These are phyloP conservation scores for Cataglyphis cursor DNA, from an alignment of 2,888 invertebrate genomes.

Conservation along the genomic window DNA sequence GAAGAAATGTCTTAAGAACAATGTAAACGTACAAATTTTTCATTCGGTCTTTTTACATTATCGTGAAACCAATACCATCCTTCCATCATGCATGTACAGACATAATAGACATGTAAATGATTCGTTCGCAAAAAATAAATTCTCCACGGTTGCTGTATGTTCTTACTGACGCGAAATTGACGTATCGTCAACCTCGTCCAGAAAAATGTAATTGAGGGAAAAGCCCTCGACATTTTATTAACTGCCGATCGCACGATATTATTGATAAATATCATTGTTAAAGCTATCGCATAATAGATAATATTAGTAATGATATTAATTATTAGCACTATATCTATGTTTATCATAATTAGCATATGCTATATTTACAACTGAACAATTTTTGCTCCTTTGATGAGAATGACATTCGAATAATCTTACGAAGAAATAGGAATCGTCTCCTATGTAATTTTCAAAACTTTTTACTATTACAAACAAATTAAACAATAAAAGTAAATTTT, in stretches of 20 bases:
- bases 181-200: constrained; percentile 32
- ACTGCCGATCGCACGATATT: constrained; percentile 74
- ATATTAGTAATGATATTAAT: constrained; percentile 81
- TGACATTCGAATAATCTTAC: constrained; percentile 64
- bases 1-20: constrained; percentile 44
- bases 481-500: constrained; percentile 23
- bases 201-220: constrained; percentile 64
- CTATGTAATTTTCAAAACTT: constrained; percentile 61
- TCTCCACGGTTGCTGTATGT: constrained; percentile 37
- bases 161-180: constrained; percentile 19
- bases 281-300: constrained; percentile 83
- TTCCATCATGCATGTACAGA: constrained; percentile 46
- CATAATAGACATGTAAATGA: constrained; percentile 29
- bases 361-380: constrained; percentile 86
- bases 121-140: constrained; percentile 51
- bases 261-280: constrained; percentile 79
- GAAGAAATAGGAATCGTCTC: constrained; percentile 63
- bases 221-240: constrained; percentile 71
- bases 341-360: constrained; percentile 80
- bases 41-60: constrained; percentile 23
- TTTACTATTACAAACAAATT: constrained; percentile 52
- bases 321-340: constrained; percentile 80
- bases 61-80: constrained; percentile 27
- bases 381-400: constrained; percentile 71
- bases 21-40: constrained; percentile 37